These are phyloP conservation scores for Rhinella marina DNA, from an alignment of 2,797 vertebrate genomes.

Conservation along the genomic window DNA sequence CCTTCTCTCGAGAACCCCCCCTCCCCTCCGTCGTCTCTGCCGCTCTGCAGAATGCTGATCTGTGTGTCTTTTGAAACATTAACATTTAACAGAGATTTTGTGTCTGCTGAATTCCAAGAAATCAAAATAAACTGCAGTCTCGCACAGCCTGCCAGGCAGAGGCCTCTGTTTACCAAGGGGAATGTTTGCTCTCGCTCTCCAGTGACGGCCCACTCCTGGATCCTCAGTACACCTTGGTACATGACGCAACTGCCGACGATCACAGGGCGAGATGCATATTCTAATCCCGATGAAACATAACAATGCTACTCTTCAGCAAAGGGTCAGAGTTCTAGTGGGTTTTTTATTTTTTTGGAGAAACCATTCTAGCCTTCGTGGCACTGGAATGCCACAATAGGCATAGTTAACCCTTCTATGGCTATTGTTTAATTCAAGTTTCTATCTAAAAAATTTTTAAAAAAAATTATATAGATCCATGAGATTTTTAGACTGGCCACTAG, in stretches of 20 bases:
- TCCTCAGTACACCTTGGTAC: conserved; percentile 56
- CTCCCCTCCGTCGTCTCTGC: neutral
- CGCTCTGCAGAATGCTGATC: conserved; percentile 69
- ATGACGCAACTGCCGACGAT: conserved; percentile 40
- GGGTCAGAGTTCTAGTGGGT: no score
- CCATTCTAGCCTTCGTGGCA: neutral
- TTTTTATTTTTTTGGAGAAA: neutral
- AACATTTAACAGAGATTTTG: conserved; percentile 77
- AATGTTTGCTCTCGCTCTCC: conserved; percentile 53
- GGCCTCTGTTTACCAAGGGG: conserved; percentile 69
- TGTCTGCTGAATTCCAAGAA: conserved; percentile 75
- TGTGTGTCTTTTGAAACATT: conserved; percentile 71
- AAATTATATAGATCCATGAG: no score
- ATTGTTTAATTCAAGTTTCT: no score
- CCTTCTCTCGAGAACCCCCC: conserved; percentile 41
- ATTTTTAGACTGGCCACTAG: no score
- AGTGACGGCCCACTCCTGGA: conserved; percentile 43
- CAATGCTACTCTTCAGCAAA: neutral
- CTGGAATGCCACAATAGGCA: neutral
- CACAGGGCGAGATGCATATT: neutral
- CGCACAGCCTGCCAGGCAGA: conserved; percentile 69
- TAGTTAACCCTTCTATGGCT: no score
- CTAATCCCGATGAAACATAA: neutral
- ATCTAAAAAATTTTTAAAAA: no score
- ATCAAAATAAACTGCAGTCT: conserved; percentile 72